Conservation (phyloP, 2,797 vertebrate genomes). For the Percopsis omiscomaycus region DNA sequence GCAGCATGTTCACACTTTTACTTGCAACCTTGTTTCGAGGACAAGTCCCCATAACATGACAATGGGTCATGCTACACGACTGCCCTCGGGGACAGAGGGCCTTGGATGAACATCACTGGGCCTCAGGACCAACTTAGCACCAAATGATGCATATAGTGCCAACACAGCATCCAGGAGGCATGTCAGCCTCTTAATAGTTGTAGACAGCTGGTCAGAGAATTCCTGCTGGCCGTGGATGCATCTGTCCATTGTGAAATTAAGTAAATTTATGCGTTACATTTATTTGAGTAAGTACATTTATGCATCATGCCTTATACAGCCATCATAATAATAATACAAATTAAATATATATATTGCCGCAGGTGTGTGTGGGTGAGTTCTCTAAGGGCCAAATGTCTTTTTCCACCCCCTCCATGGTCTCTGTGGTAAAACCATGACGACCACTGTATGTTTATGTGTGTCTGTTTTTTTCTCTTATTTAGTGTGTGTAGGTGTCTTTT, state of each 20-base stretch:
- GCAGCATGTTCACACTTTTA: no score
- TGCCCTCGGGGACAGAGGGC: neutral
- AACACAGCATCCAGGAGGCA: no score
- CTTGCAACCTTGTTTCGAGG: no score
- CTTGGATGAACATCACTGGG: neutral
- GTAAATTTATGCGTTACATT: no score
- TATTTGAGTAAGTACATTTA: no score
- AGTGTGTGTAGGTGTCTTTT: constrained; percentile 11
- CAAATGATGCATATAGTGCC: constrained; percentile 38
- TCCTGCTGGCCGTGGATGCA: constrained; percentile 19
- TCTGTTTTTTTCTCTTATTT: neutral
- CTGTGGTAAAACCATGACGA: constrained; percentile 40
- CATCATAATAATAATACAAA: no score
- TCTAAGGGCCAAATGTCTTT: constrained; percentile 34
- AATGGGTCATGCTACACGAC: no score
- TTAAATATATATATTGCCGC: neutral
- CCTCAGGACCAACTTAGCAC: constrained; percentile 39
- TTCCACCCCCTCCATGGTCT: constrained; percentile 38
- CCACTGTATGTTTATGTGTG: constrained; percentile 6
- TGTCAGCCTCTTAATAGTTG: constrained; percentile 15
- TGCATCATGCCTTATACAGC: no score
- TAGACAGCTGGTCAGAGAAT: constrained; percentile 45
- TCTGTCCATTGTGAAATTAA: neutral
- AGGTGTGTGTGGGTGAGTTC: constrained; percentile 18
- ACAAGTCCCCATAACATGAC: no score